These are phyloP conservation scores for Poecilia picta DNA, from an alignment of 2,797 vertebrate genomes.

Conservation along the genomic window DNA sequence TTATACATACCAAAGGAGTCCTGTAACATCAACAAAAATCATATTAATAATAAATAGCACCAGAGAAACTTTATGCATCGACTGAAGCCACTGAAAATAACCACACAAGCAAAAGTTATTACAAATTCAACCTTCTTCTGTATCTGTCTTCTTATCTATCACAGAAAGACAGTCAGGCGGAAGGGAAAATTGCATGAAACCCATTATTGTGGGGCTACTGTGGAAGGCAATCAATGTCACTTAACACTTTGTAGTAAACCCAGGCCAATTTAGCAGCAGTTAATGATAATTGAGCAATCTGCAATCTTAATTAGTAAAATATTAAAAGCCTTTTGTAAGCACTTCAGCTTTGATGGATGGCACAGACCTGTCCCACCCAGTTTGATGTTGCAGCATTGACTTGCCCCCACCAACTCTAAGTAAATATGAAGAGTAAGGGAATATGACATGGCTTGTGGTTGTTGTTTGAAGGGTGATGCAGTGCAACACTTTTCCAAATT, in stretches of 20 bases:
- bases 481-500: background rate
- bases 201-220: slow-evolving; percentile 41
- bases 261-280: slow-evolving; percentile 46
- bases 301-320: slow-evolving; percentile 75
- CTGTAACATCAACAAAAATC: slow-evolving; percentile 24
- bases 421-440: slow-evolving; percentile 11
- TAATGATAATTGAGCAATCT: slow-evolving; percentile 54
- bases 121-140: slow-evolving; percentile 22
- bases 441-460: slow-evolving; percentile 9
- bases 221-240: slow-evolving; percentile 66
- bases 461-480: slow-evolving; percentile 21
- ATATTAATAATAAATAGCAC: slow-evolving; percentile 23
- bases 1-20: slow-evolving; percentile 37
- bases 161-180: slow-evolving; percentile 26
- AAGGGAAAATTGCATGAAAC: slow-evolving; percentile 41
- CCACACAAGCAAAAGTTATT: slow-evolving; percentile 42
- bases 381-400: slow-evolving; percentile 58
- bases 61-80: slow-evolving; percentile 19
- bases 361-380: slow-evolving; percentile 34
- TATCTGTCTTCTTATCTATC: slow-evolving; percentile 23
- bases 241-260: slow-evolving; percentile 56
- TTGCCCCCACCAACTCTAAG: slow-evolving; percentile 27
- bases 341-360: slow-evolving; percentile 71
- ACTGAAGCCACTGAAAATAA: slow-evolving; percentile 3
- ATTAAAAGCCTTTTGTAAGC: slow-evolving; percentile 63